Evolutionary conservation across 2,113 vertebrate genomes (phyloP).

Genomic region (Chauna torquata): DNA sequence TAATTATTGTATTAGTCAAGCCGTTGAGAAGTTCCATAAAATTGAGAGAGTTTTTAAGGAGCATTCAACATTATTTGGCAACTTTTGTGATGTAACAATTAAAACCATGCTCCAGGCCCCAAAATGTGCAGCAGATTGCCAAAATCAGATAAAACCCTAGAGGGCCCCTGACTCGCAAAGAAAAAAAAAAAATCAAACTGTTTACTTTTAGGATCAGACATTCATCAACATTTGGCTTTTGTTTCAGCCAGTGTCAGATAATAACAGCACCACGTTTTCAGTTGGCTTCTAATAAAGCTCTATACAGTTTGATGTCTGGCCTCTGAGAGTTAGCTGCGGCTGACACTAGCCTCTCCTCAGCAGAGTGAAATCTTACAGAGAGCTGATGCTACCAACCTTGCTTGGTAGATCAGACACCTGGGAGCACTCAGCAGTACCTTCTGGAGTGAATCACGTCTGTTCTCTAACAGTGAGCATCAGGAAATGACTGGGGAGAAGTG

Average conservation of each 20-base stretch:
- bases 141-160: conserved; percentile 67
- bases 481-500: neutral
- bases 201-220: conserved; percentile 67
- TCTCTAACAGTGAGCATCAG: neutral
- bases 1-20: conserved; percentile 75
- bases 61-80: conserved; percentile 72
- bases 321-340: neutral
- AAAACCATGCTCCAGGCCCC: conserved; percentile 72
- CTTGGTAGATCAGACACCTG: neutral
- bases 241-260: conserved; percentile 64
- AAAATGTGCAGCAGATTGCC: conserved; percentile 63
- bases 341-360: neutral
- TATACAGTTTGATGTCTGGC: neutral
- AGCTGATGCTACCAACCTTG: neutral
- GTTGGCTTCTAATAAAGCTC: conserved; percentile 13
- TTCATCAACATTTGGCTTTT: conserved; percentile 69
- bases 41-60: conserved; percentile 63
- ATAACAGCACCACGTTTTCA: conserved; percentile 53
- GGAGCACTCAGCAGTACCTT: neutral
- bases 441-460: neutral
- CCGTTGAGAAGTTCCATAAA: conserved; percentile 71
- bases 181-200: conserved; percentile 51
- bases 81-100: conserved; percentile 75
- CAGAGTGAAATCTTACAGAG: neutral
- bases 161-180: conserved; percentile 59